Evolutionary conservation across 2,888 invertebrate species (phyloP).

Genomic region (Eupithecia subfuscata): DNA sequence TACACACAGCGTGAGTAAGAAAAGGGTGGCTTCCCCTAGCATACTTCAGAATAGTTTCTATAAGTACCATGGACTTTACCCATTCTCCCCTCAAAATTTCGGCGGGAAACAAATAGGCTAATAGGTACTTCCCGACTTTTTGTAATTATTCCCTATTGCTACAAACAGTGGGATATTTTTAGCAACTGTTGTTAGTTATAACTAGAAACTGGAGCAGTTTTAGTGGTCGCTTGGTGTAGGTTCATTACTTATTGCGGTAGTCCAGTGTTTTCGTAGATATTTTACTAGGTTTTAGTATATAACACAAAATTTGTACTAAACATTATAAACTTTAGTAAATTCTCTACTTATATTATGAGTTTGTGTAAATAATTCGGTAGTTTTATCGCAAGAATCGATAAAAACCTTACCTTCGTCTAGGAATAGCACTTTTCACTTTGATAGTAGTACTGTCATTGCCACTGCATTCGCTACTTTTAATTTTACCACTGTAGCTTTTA

Average conservation of each 20-base stretch:
- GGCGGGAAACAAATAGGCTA: not conserved
- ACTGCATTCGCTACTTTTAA: conserved; percentile 56
- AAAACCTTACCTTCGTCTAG: conserved; percentile 74
- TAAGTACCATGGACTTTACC: not conserved
- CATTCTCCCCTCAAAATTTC: not conserved
- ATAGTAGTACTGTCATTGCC: conserved; percentile 62
- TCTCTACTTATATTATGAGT: not conserved
- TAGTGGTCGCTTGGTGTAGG: conserved; percentile 37
- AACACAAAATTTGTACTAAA: not conserved
- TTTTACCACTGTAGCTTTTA: conserved; percentile 65
- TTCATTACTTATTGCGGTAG: not conserved
- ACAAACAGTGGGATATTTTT: conserved; percentile 51
- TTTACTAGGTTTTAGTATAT: not conserved
- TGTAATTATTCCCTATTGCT: conserved; percentile 18
- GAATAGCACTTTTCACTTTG: conserved; percentile 80
- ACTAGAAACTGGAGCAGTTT: conserved; percentile 60
- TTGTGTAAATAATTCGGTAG: not conserved
- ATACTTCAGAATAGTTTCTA: not conserved
- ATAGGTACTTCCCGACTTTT: not conserved
- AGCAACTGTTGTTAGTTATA: conserved; percentile 65
- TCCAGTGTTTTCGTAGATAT: not conserved
- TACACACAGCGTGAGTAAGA: not conserved
- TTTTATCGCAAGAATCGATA: conserved; percentile 45
- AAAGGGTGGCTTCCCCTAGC: conserved; percentile 1
- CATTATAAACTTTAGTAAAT: not conserved